Evolutionary conservation across 2,113 vertebrate species (phyloP).

Genomic region (Phyllostomus discolor): DNA sequence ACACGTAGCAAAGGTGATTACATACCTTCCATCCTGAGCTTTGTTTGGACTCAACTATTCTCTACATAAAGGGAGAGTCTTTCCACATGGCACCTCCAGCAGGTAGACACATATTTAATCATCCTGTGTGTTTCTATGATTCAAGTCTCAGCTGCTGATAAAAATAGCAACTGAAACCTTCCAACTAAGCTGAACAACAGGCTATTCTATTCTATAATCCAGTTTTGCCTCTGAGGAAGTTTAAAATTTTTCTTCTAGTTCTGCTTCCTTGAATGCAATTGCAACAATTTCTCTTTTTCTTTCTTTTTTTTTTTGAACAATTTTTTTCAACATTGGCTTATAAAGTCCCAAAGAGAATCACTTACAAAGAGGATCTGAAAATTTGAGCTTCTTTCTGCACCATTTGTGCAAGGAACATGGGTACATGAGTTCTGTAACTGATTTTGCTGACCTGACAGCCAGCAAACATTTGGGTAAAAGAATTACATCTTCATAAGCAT

Average conservation of each 20-base stretch:
- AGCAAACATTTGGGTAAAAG: background rate
- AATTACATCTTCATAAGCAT: background rate
- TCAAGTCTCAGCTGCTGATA: background rate
- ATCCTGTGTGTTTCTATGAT: background rate
- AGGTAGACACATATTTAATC: background rate
- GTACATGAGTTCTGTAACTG: background rate
- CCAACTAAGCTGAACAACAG: background rate
- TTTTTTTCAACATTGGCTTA: background rate
- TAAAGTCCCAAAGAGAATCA: background rate
- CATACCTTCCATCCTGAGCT: background rate
- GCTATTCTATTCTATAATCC: background rate
- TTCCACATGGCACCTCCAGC: background rate
- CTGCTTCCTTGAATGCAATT: conserved; percentile 15
- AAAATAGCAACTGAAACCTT: background rate
- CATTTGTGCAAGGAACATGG: background rate
- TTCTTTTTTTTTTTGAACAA: background rate
- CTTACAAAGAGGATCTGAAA: background rate
- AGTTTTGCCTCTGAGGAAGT: background rate
- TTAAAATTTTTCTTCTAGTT: background rate
- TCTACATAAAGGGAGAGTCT: background rate
- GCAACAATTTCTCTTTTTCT: background rate
- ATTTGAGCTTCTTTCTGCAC: background rate
- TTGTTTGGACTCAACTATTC: background rate
- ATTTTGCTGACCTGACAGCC: background rate
- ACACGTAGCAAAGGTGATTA: background rate